Conservation (phyloP, 2,113 vertebrate genomes). For the Elanus axillaris region DNA sequence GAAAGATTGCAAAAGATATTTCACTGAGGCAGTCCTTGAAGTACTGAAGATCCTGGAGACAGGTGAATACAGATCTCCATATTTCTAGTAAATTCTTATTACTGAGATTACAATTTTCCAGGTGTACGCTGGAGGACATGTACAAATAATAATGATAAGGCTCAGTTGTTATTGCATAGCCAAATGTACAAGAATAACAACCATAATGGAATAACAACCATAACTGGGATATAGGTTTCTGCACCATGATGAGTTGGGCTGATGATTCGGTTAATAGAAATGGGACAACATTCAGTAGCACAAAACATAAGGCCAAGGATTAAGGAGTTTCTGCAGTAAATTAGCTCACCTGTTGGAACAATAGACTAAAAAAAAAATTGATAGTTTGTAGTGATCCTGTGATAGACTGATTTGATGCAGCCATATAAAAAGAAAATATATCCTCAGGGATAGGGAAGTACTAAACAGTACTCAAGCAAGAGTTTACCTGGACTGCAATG, state of each 20-base stretch:
- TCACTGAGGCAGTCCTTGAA: background rate
- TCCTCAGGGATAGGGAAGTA: background rate
- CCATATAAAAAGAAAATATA: background rate
- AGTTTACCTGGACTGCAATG: background rate
- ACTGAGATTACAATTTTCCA: background rate
- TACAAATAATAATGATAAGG: background rate
- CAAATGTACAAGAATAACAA: background rate
- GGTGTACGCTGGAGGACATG: background rate
- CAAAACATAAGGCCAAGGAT: background rate
- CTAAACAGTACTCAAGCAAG: background rate
- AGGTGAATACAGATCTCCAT: background rate
- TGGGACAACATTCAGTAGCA: background rate
- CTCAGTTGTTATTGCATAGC: background rate
- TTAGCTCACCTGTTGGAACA: background rate
- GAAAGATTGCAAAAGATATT: background rate
- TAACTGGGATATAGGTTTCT: background rate
- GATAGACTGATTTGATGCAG: background rate
- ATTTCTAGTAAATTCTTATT: background rate
- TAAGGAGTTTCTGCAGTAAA: background rate
- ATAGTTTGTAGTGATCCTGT: background rate
- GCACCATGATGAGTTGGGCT: background rate
- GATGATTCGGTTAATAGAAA: background rate
- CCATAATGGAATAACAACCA: background rate
- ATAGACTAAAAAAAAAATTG: rapidly evolving
- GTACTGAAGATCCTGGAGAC: background rate